Evolutionary conservation across 2,888 invertebrate species (phyloP).

Genomic region (Buathra laborator): DNA sequence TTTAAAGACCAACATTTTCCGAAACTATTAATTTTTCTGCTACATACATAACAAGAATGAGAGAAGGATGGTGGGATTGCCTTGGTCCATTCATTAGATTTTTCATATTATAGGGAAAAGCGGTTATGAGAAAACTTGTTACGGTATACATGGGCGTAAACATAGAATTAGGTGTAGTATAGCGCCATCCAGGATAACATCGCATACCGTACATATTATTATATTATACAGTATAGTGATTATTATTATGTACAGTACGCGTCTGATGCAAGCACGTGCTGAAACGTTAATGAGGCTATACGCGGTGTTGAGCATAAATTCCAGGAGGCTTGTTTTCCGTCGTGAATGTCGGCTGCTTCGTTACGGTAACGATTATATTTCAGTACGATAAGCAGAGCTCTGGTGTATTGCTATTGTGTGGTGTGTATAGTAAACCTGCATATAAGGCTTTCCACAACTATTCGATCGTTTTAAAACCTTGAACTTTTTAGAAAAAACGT

Average conservation of each 20-base stretch:
- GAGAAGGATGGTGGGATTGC: background rate
- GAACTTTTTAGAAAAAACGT: background rate
- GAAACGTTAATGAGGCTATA: conserved; percentile 37
- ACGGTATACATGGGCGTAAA: background rate
- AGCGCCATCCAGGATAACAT: background rate
- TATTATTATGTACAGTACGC: conserved; percentile 4
- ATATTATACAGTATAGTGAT: background rate
- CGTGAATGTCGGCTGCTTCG: conserved; percentile 40
- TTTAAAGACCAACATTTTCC: too few relatives aligned
- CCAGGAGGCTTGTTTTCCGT: conserved; percentile 38
- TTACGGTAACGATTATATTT: conserved; percentile 47
- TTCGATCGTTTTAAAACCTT: background rate
- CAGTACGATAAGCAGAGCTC: conserved; percentile 27
- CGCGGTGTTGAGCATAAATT: conserved; percentile 35
- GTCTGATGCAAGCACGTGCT: conserved; percentile 14
- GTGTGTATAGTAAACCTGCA: conserved; percentile 1
- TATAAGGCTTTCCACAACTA: background rate
- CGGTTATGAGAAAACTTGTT: background rate
- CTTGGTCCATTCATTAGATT: background rate
- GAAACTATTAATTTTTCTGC: too few relatives aligned
- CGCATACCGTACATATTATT: background rate
- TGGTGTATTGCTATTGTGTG: conserved; percentile 10
- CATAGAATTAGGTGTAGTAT: background rate
- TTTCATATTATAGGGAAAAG: background rate
- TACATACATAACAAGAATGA: too few relatives aligned